These are phyloP conservation scores for Pseudochirops cupreus DNA, from an alignment of 2,797 vertebrate genomes.

Conservation along the genomic window DNA sequence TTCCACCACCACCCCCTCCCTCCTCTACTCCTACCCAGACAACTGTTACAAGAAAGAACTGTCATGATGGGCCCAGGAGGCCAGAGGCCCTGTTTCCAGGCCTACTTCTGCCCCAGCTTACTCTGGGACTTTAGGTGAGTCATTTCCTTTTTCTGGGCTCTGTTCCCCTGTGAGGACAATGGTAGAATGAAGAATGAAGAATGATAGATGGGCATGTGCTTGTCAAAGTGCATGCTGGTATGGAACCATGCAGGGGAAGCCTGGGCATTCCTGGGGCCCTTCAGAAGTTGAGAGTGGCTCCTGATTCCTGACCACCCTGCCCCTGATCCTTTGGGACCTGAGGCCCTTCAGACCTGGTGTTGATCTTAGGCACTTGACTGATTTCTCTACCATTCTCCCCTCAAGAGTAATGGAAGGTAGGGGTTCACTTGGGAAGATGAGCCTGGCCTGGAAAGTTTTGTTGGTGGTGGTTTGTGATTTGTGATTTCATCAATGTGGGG, in stretches of 20 bases:
- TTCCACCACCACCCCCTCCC: neutral
- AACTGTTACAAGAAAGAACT: slow-evolving; percentile 39
- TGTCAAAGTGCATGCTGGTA: neutral
- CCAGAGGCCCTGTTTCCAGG: neutral
- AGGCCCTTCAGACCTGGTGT: neutral
- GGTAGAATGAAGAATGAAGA: neutral
- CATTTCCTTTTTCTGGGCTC: slow-evolving; percentile 21
- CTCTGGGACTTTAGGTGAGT: neutral
- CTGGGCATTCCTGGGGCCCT: neutral
- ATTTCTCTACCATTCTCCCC: neutral
- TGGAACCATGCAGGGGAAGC: slow-evolving; percentile 7
- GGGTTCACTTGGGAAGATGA: neutral
- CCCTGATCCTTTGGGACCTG: neutral
- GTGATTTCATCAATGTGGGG: neutral
- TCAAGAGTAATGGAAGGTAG: neutral
- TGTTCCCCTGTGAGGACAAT: neutral
- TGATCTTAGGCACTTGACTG: neutral
- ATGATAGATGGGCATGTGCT: neutral
- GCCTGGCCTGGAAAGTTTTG: neutral
- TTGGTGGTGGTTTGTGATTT: neutral
- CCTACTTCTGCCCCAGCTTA: neutral
- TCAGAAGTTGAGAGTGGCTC: neutral
- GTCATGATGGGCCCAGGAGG: slow-evolving; percentile 9
- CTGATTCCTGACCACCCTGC: neutral
- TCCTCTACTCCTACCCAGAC: neutral